Base-by-base conservation (phyloP, 2,888 invertebrate genomes). In the Yponomeuta cagnagella region DNA sequence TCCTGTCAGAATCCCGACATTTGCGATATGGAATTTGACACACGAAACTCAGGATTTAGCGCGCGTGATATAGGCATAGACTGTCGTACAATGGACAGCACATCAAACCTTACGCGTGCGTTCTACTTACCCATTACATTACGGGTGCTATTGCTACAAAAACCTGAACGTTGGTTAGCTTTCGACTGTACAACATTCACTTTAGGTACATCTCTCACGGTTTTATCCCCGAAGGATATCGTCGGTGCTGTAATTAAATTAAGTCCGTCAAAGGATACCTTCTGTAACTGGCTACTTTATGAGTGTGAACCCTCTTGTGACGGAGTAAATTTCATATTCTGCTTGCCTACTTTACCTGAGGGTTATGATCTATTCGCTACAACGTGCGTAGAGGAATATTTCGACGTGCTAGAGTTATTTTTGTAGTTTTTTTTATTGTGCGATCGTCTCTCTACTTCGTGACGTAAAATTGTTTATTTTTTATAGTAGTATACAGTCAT, bases 271-370 rank as follows among this genome's bases (percentile, higher is more conserved):
- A 58, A 58, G 15, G 15, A 58, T 58, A 15, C 52, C 52, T 58
- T 58, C 52, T 58, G 52, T 58, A 12, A 15, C 52, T 15, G 15
- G 12, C 52, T 58, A 12, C 15, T 58, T 58, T 15, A 58, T 58
- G 52, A 52, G 10, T 52, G 12, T 9, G 52, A 12, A 79, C 76
- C 79, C 78, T 75, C 77, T 76, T 73, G 80, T 68, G 68, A 48
- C 48, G 48, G 10, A 15, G 52, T 58, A 68, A 68, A 68, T 68
- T 68, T 48, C 48, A 68, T 68, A 68, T 68, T 68, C 33, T 31
- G 68, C 31, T 52, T 31, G 68, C 23, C 33, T 12, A 67, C 43
- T 37, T n/a, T 23, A 37, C 67, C n/a, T 37, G n/a, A 37, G 48
- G 68, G 23, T 37, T 67, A 68, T 52, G 68, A 68, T 68, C 68